Percentiles rank a stretch among this genome's conserved stretches.
Evolutionary conservation across 2,113 vertebrate species (phyloP).

Genomic region (Scomber scombrus): DNA sequence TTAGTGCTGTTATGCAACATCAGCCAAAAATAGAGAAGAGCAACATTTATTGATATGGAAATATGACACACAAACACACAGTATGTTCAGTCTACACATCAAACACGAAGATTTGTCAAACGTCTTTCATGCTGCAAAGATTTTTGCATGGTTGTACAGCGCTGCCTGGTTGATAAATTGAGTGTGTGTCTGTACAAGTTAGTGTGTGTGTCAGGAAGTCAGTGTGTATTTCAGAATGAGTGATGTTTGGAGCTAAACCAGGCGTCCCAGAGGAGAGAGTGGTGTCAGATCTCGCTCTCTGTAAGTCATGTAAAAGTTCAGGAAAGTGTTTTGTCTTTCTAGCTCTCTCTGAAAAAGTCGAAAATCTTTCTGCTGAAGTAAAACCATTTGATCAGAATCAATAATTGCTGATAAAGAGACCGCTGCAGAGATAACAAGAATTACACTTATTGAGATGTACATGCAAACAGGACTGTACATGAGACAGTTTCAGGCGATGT

Average conservation of each 20-base stretch:
- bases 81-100: neutral
- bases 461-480: neutral
- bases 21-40: no score
- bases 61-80: neutral
- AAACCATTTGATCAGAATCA: neutral
- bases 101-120: constrained; percentile 9
- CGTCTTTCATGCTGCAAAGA: constrained; percentile 13
- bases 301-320: constrained; percentile 19
- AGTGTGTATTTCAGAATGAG: constrained; percentile 19
- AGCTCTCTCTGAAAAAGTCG: neutral
- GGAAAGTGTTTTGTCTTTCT: constrained; percentile 4
- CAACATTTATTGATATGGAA: neutral
- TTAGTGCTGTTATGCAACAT: neutral
- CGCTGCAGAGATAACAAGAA: constrained; percentile 3
- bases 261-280: constrained; percentile 36
- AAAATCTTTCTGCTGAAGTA: constrained; percentile 8
- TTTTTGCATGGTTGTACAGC: neutral
- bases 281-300: constrained; percentile 28
- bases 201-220: neutral
- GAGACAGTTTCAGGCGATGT: no score
- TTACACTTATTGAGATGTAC: neutral
- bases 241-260: constrained; percentile 34
- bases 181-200: neutral
- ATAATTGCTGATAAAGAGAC: neutral
- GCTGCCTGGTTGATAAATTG: neutral